Conservation (phyloP, 2,888 invertebrate genomes). For the Phania funesta region DNA sequence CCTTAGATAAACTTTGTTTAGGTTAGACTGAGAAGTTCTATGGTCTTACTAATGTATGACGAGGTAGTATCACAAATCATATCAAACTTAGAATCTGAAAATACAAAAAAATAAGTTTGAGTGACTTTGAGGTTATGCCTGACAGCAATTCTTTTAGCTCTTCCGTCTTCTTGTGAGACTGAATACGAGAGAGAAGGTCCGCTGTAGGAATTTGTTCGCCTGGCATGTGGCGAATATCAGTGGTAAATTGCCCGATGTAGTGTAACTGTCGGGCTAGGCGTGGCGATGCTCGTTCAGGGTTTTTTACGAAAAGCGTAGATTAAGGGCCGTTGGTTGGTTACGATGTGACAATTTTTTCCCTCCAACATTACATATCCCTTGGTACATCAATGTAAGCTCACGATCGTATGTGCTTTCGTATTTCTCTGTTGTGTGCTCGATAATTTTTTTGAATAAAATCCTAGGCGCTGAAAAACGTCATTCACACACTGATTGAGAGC, state of each 20-base stretch:
- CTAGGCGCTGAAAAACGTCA: conserved; percentile 19
- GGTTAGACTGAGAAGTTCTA: too few relatives aligned
- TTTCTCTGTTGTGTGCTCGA: conserved; percentile 34
- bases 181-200: conserved; percentile 28
- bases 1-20: too few relatives aligned
- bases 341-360: conserved; percentile 30
- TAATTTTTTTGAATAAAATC: conserved; percentile 43
- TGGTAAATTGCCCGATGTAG: conserved; percentile 38
- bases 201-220: conserved; percentile 31
- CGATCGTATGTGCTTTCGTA: conserved; percentile 54
- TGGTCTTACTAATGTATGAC: too few relatives aligned
- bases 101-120: too few relatives aligned
- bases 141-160: too few relatives aligned
- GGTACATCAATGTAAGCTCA: conserved; percentile 41
- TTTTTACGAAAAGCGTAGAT: conserved; percentile 34
- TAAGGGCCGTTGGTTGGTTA: conserved; percentile 5
- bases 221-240: conserved; percentile 33
- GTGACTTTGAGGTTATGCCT: too few relatives aligned
- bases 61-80: too few relatives aligned
- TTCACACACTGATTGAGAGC: conserved; percentile 16
- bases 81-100: too few relatives aligned
- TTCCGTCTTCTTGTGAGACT: too few relatives aligned
- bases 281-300: conserved; percentile 45
- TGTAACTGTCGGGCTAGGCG: conserved; percentile 2
- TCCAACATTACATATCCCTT: conserved; percentile 41